Conservation (phyloP, 2,888 invertebrate genomes). For the Drosophila neutralis region DNA sequence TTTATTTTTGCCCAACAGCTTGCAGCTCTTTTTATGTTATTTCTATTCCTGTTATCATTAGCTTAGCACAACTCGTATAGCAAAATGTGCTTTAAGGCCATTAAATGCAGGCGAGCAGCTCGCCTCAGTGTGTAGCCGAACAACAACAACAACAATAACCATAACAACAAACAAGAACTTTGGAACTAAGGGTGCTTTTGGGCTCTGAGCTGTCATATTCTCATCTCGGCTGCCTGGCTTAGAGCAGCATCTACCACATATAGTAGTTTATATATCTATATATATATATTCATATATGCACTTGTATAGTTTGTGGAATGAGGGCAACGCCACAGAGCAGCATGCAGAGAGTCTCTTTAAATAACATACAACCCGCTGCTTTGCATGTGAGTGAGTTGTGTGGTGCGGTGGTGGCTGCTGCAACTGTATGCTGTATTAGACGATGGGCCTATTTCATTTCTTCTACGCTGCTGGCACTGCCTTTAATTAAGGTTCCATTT, state of each 20-base stretch:
- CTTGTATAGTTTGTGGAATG: slow-evolving; percentile 25
- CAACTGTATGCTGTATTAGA: slow-evolving; percentile 57
- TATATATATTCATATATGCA: slow-evolving; percentile 7
- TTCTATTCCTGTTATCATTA: slow-evolving; percentile 32
- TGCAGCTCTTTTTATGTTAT: slow-evolving; percentile 14
- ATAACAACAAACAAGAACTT: slow-evolving; percentile 34
- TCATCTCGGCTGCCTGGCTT: slow-evolving; percentile 46
- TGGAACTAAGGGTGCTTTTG: slow-evolving; percentile 33
- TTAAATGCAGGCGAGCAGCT: slow-evolving; percentile 35
- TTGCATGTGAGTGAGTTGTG: slow-evolving; percentile 31
- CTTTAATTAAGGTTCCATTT: slow-evolving; percentile 77
- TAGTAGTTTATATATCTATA: not conserved
- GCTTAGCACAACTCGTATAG: slow-evolving; percentile 6
- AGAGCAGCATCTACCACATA: slow-evolving; percentile 23
- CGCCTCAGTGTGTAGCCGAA: slow-evolving; percentile 12
- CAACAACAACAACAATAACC: slow-evolving; percentile 13
- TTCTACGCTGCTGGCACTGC: slow-evolving; percentile 28
- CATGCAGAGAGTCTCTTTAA: slow-evolving; percentile 55
- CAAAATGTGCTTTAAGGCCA: slow-evolving; percentile 28
- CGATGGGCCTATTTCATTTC: slow-evolving; percentile 39
- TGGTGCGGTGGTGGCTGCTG: slow-evolving; percentile 12
- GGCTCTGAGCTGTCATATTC: slow-evolving; percentile 42
- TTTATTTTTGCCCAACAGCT: slow-evolving; percentile 6
- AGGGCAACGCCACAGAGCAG: slow-evolving; percentile 52
- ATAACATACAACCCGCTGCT: slow-evolving; percentile 66